Evolutionary conservation across 1,140 invertebrate genomes (phyloP).

Genomic region (Pinna nobilis): DNA sequence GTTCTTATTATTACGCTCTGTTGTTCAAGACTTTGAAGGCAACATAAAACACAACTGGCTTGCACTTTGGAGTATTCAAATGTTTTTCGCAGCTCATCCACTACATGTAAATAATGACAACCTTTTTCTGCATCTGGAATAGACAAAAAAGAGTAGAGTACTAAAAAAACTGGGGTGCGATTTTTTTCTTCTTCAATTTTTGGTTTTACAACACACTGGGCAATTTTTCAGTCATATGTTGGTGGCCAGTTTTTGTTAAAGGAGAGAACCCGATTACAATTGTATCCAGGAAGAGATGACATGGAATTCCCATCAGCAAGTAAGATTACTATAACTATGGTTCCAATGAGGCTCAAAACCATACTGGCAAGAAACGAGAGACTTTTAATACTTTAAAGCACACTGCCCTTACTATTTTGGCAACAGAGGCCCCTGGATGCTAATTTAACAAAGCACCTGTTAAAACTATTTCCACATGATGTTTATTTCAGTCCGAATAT

Average conservation of each 20-base stretch:
- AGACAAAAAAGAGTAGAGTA: neutral
- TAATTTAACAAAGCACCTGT: neutral
- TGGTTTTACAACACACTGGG: no score
- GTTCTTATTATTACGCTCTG: constrained; percentile 17
- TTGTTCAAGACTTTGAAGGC: constrained; percentile 16
- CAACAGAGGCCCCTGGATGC: neutral
- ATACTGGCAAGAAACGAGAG: no score
- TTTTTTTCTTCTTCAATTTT: neutral
- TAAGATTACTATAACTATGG: neutral
- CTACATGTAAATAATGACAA: constrained; percentile 7
- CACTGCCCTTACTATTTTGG: neutral
- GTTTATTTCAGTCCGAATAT: no score
- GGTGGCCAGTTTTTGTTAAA: no score
- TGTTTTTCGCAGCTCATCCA: constrained; percentile 4
- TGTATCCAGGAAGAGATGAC: neutral
- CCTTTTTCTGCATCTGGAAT: constrained; percentile 7
- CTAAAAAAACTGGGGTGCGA: neutral
- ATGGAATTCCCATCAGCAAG: neutral
- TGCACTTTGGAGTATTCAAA: constrained; percentile 8
- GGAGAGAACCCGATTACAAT: no score
- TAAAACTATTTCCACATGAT: no score
- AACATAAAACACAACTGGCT: neutral
- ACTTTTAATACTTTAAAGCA: neutral
- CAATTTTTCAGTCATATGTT: no score
- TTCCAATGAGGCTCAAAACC: no score